These are phyloP conservation scores for Platysteira castanea DNA, from an alignment of 2,113 vertebrate species.

Conservation along the genomic window DNA sequence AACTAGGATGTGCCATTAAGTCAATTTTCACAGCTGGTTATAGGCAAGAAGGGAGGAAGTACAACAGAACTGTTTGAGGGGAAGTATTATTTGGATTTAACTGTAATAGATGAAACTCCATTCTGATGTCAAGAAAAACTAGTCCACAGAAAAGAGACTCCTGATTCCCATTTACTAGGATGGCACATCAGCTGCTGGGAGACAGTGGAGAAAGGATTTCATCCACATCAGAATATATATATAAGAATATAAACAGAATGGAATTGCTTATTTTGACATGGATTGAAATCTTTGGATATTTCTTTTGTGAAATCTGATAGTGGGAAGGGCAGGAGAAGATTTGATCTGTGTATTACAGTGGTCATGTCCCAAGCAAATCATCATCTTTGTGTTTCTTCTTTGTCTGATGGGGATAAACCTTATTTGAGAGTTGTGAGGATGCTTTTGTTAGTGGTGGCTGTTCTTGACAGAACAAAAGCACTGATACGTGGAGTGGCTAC, in stretches of 20 bases:
- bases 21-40: neutral
- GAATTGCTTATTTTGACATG: neutral
- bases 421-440: neutral
- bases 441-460: neutral
- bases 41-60: neutral
- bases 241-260: neutral
- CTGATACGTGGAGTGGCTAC: neutral
- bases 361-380: neutral
- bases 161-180: neutral
- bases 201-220: neutral
- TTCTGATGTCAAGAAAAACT: neutral
- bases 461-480: neutral
- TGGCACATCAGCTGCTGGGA: neutral
- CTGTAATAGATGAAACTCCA: neutral
- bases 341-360: neutral
- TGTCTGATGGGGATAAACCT: neutral
- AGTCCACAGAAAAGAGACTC: neutral
- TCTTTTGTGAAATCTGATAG: neutral
- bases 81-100: neutral
- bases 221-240: neutral
- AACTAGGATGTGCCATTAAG: neutral
- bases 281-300: neutral
- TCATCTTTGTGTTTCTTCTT: neutral
- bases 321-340: neutral
- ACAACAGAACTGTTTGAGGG: neutral